phyloP scores from a whole-genome alignment of 2,113 vertebrate species.

The Camelus dromedarius region DNA sequence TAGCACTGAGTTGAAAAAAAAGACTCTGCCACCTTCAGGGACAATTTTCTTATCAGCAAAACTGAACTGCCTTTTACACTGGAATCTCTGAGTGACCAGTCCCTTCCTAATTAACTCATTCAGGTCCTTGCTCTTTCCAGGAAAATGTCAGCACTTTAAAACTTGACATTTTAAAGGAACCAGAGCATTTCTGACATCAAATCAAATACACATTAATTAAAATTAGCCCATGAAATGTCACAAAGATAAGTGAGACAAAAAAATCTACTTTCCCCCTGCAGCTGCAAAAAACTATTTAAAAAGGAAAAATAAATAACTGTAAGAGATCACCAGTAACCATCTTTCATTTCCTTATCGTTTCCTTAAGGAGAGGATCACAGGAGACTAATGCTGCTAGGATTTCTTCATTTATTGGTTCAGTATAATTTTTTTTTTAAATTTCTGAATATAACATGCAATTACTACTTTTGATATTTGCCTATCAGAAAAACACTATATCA shows the following conservation, averaged over 20 bases:
- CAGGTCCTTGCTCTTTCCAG: slow-evolving; percentile 67
- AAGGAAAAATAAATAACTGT: not conserved
- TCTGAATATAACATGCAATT: not conserved
- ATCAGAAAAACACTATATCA: not conserved
- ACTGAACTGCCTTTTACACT: not conserved
- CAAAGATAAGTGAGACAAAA: slow-evolving; percentile 72
- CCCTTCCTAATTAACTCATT: slow-evolving; percentile 74
- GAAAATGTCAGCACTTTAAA: slow-evolving; percentile 79
- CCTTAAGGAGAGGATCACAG: not conserved
- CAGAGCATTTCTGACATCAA: slow-evolving; percentile 44
- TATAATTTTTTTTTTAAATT: not conserved
- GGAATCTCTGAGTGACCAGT: not conserved
- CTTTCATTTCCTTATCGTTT: slow-evolving; percentile 10
- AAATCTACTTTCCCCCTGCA: not conserved
- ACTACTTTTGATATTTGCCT: not conserved
- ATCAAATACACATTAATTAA: slow-evolving; percentile 76
- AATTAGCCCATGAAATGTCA: slow-evolving; percentile 76
- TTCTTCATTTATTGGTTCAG: not conserved
- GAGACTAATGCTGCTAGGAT: not conserved
- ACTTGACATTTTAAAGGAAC: slow-evolving; percentile 78
- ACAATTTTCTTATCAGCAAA: slow-evolving; percentile 20
- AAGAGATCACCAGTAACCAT: not conserved
- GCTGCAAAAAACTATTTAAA: slow-evolving; percentile 46
- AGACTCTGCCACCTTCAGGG: not conserved
- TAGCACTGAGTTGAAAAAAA: not conserved